Percentiles rank a stretch among this genome's conserved stretches.
These are phyloP conservation scores for Sesamia nonagrioides DNA, from an alignment of 1,140 invertebrate genomes.

Conservation along the genomic window DNA sequence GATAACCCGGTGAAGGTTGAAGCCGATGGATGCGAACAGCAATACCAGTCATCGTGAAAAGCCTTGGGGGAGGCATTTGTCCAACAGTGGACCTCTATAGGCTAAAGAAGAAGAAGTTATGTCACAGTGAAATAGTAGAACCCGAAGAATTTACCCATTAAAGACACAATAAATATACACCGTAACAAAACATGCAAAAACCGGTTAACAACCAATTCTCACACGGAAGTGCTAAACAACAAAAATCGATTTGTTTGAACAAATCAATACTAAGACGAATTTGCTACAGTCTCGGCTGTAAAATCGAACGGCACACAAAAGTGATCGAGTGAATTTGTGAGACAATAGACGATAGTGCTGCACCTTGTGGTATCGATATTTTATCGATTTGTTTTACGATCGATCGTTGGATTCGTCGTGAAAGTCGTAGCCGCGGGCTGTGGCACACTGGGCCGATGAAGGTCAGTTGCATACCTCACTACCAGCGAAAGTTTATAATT, in stretches of 20 bases:
- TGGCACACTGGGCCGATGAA: constrained; percentile 68
- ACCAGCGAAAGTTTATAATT: constrained; percentile 70
- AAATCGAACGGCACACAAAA: constrained; percentile 24
- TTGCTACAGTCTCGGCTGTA: constrained; percentile 25
- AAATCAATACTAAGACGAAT: constrained; percentile 38
- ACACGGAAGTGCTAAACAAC: constrained; percentile 26
- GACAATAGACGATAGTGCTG: constrained; percentile 9
- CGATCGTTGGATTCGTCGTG: constrained; percentile 50
- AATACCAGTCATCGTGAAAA: no score
- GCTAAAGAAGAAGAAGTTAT: no score
- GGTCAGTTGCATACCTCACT: constrained; percentile 59
- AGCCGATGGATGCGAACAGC: no score
- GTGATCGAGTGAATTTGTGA: constrained; percentile 8
- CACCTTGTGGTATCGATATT: constrained; percentile 1
- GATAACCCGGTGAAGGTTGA: no score
- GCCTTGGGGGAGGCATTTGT: no score
- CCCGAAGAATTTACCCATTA: not conserved
- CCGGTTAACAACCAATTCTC: constrained; percentile 31
- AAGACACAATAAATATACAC: not conserved
- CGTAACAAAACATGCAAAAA: not conserved
- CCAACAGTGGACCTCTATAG: no score
- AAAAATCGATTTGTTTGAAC: constrained; percentile 40
- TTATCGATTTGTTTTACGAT: constrained; percentile 50
- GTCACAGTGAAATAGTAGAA: no score
- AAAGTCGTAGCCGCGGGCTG: constrained; percentile 65